Conservation (phyloP, 2,797 vertebrate species). For the Synanceia verrucosa region DNA sequence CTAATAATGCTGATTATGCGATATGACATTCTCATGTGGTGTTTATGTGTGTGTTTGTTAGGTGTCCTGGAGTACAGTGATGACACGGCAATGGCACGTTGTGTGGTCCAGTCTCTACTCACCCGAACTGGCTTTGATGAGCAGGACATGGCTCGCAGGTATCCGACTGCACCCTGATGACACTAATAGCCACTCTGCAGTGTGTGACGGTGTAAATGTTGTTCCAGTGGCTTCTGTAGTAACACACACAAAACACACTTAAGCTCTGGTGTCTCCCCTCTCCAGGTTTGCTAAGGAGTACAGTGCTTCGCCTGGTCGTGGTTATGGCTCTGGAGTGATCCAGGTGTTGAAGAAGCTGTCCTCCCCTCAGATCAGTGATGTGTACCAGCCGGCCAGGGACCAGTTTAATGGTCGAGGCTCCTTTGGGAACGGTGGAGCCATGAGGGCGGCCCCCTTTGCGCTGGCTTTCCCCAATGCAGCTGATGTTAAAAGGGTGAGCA, state of each 20-base stretch:
- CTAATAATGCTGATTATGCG: too few relatives aligned
- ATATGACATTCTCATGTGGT: too few relatives aligned
- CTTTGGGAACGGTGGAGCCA: slow-evolving; percentile 96
- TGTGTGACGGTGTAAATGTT: background rate
- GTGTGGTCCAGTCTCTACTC: slow-evolving; percentile 92
- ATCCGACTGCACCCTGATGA: background rate
- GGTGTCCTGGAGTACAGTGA: slow-evolving; percentile 92
- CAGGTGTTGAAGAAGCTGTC: slow-evolving; percentile 94
- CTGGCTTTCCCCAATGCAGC: slow-evolving; percentile 83
- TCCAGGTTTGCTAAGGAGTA: slow-evolving; percentile 95
- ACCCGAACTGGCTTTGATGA: slow-evolving; percentile 89
- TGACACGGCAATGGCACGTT: slow-evolving; percentile 95
- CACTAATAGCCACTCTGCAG: background rate
- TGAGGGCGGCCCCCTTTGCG: slow-evolving; percentile 92
- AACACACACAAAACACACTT: background rate
- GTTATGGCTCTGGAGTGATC: slow-evolving; percentile 92
- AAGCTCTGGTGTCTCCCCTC: slow-evolving; percentile 39
- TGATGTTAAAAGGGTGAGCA: slow-evolving; percentile 88
- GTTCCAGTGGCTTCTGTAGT: background rate
- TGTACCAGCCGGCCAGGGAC: slow-evolving; percentile 92
- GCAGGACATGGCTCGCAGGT: slow-evolving; percentile 94
- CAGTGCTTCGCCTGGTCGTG: slow-evolving; percentile 88
- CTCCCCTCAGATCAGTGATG: slow-evolving; percentile 88
- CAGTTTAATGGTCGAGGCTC: slow-evolving; percentile 97
- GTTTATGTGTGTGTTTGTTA: slow-evolving; percentile 54